Base-by-base conservation (phyloP, 2,888 invertebrate species). In the Lagria hirta region DNA sequence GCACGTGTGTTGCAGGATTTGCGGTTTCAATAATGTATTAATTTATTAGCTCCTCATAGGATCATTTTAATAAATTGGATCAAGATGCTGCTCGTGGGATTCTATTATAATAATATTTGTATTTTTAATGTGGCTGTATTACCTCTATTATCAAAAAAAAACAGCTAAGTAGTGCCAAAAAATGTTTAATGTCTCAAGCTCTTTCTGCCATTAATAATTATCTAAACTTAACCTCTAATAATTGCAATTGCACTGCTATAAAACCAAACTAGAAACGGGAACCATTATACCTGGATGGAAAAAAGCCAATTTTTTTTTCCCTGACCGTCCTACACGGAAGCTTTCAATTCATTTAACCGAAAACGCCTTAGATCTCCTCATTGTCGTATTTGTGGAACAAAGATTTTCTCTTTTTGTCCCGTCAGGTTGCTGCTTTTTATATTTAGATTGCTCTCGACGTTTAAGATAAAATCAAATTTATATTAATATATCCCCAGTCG, bases 61-160 rank as follows among this genome's bases (percentile, higher is more conserved):
- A 24, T 24, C 15, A 35, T 36, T 35, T 35, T 27, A 18, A 27
- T 27, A 28, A 37, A 37, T 37, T 27, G 17, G 37, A 28, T 28
- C 28, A 22, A 36, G 28, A 7, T 37, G 28, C 14, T 36, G 36
- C 26, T 27, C 24, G 10, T 4, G 4, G n/a, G 21, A 27, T 26
- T 18, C 27, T 36, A 26, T 37, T 37, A 37, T 37, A 14, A 37
- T 37, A n/a, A n/a, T n/a, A n/a, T n/a, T n/a, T n/a, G n/a, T n/a
- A n/a, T n/a, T n/a, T n/a, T n/a, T n/a, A n/a, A n/a, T n/a, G n/a
- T n/a, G n/a, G n/a, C n/a, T n/a, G n/a, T n/a, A n/a, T n/a, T n/a
- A n/a, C n/a, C n/a, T n/a, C n/a, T n/a, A n/a, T n/a, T n/a, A n/a
- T n/a, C n/a, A n/a, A n/a, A n/a, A n/a, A n/a, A n/a, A n/a, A n/a